Conservation (phyloP, 2,113 vertebrate species). For the Plestiodon gilberti region DNA sequence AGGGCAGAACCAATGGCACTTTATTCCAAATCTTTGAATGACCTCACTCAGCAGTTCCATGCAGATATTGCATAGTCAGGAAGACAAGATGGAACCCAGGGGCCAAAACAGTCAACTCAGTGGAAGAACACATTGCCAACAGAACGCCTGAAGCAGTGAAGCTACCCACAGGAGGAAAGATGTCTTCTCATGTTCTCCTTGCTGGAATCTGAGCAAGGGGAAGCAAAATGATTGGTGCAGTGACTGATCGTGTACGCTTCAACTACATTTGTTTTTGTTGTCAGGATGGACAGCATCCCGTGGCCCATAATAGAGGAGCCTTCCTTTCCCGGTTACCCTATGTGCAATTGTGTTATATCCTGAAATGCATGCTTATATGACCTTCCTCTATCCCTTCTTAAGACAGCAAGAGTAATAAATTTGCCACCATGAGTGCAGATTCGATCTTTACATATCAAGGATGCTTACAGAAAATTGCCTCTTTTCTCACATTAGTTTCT, state of each 20-base stretch:
- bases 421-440: constrained; percentile 7
- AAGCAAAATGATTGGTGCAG: not conserved
- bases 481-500: not conserved
- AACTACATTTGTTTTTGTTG: not conserved
- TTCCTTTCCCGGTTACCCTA: not conserved
- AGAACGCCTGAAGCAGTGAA: not conserved
- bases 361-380: not conserved
- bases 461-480: not conserved
- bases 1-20: too few species aligned
- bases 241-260: not conserved
- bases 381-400: not conserved
- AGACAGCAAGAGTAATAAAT: constrained; percentile 13
- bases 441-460: constrained; percentile 6
- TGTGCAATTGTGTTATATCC: not conserved
- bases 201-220: not conserved
- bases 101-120: not conserved
- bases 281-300: not conserved
- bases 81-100: too few species aligned
- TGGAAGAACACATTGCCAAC: too few species aligned
- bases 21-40: too few species aligned
- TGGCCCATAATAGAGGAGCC: not conserved
- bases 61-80: too few species aligned
- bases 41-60: too few species aligned
- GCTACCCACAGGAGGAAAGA: not conserved
- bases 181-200: not conserved